These are phyloP conservation scores for Drosophila histrio DNA, from an alignment of 2,888 invertebrate species.

Conservation along the genomic window DNA sequence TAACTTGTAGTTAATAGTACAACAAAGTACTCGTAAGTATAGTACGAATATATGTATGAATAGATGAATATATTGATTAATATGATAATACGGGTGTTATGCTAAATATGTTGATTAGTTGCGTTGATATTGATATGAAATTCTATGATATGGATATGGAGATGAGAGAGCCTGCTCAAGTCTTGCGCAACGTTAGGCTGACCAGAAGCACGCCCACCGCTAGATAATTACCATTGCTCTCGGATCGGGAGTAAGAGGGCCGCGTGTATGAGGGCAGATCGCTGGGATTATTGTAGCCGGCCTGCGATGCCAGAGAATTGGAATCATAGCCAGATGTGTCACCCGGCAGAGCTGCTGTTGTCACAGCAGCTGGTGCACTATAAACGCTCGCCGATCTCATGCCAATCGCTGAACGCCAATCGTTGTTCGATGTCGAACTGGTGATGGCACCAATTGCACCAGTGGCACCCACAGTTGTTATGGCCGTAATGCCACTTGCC, in stretches of 20 bases:
- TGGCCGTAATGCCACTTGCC: slow-evolving; percentile 62
- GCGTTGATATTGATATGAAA: slow-evolving; percentile 38
- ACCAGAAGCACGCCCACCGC: slow-evolving; percentile 82
- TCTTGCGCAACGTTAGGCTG: slow-evolving; percentile 79
- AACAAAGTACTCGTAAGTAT: slow-evolving; percentile 15
- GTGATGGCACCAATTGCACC: slow-evolving; percentile 49
- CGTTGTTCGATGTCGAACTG: slow-evolving; percentile 62
- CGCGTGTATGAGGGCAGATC: slow-evolving; percentile 82
- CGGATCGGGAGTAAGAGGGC: slow-evolving; percentile 82
- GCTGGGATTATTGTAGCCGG: slow-evolving; percentile 74
- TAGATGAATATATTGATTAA: slow-evolving; percentile 7
- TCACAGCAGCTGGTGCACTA: slow-evolving; percentile 82
- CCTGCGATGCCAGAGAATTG: slow-evolving; percentile 79
- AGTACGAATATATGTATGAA: slow-evolving; percentile 12
- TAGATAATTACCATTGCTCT: slow-evolving; percentile 83
- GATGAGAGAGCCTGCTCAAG: slow-evolving; percentile 40
- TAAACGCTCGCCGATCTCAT: slow-evolving; percentile 81
- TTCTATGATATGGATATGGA: slow-evolving; percentile 34
- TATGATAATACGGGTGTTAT: slow-evolving; percentile 3
- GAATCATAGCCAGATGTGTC: slow-evolving; percentile 80
- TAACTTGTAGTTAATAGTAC: slow-evolving; percentile 19
- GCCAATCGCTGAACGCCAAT: slow-evolving; percentile 74
- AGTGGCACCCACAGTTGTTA: slow-evolving; percentile 54
- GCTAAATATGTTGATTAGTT: slow-evolving; percentile 21
- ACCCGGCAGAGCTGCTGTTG: slow-evolving; percentile 69